These are phyloP conservation scores for Dendroctonus valens DNA, from an alignment of 1,140 invertebrate species.

Conservation along the genomic window DNA sequence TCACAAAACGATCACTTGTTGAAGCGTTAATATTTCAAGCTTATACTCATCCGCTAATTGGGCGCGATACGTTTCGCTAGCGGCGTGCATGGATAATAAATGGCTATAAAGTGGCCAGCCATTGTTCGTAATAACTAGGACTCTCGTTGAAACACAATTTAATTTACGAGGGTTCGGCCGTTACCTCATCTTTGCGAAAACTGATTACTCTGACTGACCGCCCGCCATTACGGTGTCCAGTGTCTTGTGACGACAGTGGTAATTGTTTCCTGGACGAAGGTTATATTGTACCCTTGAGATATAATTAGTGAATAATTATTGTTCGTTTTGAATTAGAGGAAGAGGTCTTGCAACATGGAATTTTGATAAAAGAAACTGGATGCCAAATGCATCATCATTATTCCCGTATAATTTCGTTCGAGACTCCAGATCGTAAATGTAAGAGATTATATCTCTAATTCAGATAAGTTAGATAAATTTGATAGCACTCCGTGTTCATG, in stretches of 20 bases:
- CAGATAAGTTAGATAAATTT: too few relatives aligned
- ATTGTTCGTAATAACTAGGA: conserved; percentile 31
- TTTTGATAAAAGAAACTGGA: too few relatives aligned
- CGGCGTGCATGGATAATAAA: conserved; percentile 32
- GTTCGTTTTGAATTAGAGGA: conserved; percentile 9
- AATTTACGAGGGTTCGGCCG: conserved; percentile 30
- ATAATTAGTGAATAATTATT: conserved; percentile 31
- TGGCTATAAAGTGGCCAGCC: conserved; percentile 33
- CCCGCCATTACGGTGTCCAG: conserved; percentile 33
- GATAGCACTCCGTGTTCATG: too few relatives aligned
- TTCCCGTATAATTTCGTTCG: too few relatives aligned
- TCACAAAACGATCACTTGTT: conserved; percentile 31
- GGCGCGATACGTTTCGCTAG: conserved; percentile 32
- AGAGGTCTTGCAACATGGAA: too few relatives aligned
- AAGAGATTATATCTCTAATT: too few relatives aligned
- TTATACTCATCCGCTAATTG: conserved; percentile 31
- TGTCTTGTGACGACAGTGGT: conserved; percentile 34
- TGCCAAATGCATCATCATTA: too few relatives aligned
- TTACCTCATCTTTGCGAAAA: conserved; percentile 34
- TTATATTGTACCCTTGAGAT: conserved; percentile 34
- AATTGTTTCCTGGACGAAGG: conserved; percentile 36
- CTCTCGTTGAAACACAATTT: conserved; percentile 32
- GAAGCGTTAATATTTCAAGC: conserved; percentile 35
- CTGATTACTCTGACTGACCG: conserved; percentile 34
- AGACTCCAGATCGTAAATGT: too few relatives aligned